Evolutionary conservation across 1,140 invertebrate species (phyloP), one percentile per base, ranked within the genome.

Genomic region (Drosophila willistoni): DNA sequence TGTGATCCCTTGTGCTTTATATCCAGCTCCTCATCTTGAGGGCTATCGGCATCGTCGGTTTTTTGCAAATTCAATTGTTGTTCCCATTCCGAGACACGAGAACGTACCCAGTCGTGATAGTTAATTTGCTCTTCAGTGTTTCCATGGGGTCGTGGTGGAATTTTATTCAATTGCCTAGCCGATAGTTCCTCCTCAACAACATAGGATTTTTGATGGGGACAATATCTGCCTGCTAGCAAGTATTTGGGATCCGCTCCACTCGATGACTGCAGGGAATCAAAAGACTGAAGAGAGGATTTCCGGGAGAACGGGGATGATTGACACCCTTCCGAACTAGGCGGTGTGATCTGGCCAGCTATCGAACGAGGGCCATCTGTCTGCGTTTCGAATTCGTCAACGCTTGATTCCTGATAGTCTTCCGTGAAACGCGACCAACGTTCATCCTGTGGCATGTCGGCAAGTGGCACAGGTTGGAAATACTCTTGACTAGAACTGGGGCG

Each of bases 361-460:
- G n/a, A 25, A 44, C 41, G 60, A 3, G 3, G 10, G 4, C 17
- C 44, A 22, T 56, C 22, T 17, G 17, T n/a, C 29, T 7, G 3
- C 2, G 14, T 6, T 34, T 17, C 39, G 2, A n/a, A 14, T 4
- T 25, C 61, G 14, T 42, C n/a, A 1, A 12, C 6, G 12, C 57
- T 60, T 19, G 34, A 39, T 17, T 22, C 57, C 17, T 17, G 9
- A 19, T 41, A 13, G 4, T n/a, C 22, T 10, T 73, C 66, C 33
- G 22, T 22, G 5, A 51, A 68, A 7, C 33, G 59, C n/a, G 34
- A n/a, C 41, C 41, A 73, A 5, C 66, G 71, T 33, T 51, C 22
- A 3, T 6, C 29, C 13, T 41, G 36, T 10, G 54, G 12, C 13
- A 68, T 14, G 13, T 10, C 17, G 14, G 42, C 3, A 14, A 10